phyloP scores from a whole-genome alignment of 2,888 invertebrate genomes.

The Agrypnus murinus region DNA sequence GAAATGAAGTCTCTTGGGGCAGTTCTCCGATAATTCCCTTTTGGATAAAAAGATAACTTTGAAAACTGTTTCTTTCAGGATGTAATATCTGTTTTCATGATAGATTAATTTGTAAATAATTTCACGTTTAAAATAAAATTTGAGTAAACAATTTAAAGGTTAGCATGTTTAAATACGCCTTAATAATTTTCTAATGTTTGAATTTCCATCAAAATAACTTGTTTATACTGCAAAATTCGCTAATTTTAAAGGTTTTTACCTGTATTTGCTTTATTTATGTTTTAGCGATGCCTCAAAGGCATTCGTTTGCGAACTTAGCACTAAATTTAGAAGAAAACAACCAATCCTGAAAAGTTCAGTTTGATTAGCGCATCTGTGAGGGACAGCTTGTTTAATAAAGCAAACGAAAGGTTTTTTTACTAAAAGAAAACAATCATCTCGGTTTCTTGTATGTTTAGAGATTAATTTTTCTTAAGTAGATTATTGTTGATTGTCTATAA shows the following conservation, averaged over 20 bases:
- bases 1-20: constrained; percentile 20
- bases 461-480: constrained; percentile 14
- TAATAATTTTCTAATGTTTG: constrained; percentile 11
- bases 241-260: constrained; percentile 18
- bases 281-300: constrained; percentile 19
- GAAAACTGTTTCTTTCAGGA: constrained; percentile 8
- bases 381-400: constrained; percentile 41
- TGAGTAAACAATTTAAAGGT: neutral
- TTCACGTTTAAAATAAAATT: too few relatives aligned
- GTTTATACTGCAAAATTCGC: constrained; percentile 21
- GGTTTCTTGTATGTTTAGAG: neutral
- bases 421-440: constrained; percentile 5
- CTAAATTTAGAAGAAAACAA: constrained; percentile 36
- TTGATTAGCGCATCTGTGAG: constrained; percentile 27
- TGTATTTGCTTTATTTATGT: constrained; percentile 32
- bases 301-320: constrained; percentile 24
- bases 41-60: constrained; percentile 1
- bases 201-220: constrained; percentile 14
- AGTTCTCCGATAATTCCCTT: constrained; percentile 26
- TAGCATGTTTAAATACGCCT: neutral
- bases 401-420: neutral
- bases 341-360: constrained; percentile 19
- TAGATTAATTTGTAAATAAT: neutral
- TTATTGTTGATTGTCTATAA: constrained; percentile 1
- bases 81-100: constrained; percentile 12